Percentiles rank a stretch among this genome's conserved stretches.
phyloP scores from a whole-genome alignment of 2,888 invertebrate species.

The Endomychus coccineus region DNA sequence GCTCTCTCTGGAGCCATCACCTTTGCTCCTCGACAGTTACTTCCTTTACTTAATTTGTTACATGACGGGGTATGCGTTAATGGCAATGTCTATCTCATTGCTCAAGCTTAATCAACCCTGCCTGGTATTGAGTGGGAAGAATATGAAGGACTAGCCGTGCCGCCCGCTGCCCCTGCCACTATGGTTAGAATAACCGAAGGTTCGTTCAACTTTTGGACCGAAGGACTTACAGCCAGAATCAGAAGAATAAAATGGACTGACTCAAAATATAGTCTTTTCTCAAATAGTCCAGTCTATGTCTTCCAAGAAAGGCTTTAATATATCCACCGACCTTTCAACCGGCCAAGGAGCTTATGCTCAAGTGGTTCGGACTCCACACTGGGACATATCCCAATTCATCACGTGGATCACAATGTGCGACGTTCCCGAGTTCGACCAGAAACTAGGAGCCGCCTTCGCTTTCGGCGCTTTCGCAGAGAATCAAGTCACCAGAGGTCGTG shows the following conservation, averaged over 20 bases:
- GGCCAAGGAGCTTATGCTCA: background rate
- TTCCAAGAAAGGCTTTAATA: background rate
- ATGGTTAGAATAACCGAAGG: background rate
- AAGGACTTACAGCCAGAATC: background rate
- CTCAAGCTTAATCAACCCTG: too few species aligned
- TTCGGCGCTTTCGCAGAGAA: background rate
- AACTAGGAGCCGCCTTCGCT: background rate
- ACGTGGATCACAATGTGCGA: background rate
- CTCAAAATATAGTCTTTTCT: background rate
- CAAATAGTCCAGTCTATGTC: background rate
- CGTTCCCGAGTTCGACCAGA: background rate
- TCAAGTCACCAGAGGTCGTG: too few species aligned
- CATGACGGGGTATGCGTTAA: conserved; percentile 2
- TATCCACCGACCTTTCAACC: background rate
- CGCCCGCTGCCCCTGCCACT: background rate
- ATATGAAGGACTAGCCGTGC: background rate
- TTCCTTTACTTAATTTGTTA: background rate
- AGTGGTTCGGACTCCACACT: background rate
- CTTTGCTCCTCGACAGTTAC: conserved; percentile 4
- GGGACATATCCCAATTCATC: background rate
- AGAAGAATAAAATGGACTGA: background rate
- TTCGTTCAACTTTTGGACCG: background rate
- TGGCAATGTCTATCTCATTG: too few species aligned
- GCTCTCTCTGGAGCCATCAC: conserved; percentile 8
- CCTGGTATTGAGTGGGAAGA: background rate